A percentile compares a stretch with the other conserved stretches of the same genome.
phyloP scores from a whole-genome alignment of 2,797 vertebrate species.

The Alosa sapidissima region DNA sequence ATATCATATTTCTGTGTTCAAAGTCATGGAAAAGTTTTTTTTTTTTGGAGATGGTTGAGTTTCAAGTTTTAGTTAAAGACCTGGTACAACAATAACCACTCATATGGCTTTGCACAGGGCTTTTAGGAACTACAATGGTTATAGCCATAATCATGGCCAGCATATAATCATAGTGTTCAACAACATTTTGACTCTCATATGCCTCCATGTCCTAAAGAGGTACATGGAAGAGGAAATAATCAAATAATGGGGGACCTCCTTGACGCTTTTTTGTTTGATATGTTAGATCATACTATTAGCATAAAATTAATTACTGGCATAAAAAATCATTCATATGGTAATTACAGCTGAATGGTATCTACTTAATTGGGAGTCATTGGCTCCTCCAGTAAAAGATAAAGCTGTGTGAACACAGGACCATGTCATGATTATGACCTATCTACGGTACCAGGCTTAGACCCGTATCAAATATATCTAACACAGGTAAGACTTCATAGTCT shows the following conservation, averaged over 20 bases:
- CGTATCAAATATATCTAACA: too few relatives aligned
- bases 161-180: too few relatives aligned
- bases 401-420: too few relatives aligned
- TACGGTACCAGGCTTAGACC: too few relatives aligned
- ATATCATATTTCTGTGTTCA: too few relatives aligned
- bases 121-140: neutral
- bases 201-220: neutral
- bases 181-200: neutral
- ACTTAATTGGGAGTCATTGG: neutral
- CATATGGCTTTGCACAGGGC: neutral
- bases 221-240: neutral
- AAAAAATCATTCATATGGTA: neutral
- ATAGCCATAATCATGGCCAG: too few relatives aligned
- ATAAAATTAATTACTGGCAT: slow-evolving; percentile 8
- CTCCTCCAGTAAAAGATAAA: neutral
- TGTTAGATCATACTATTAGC: slow-evolving; percentile 21
- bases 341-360: neutral
- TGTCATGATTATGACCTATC: too few relatives aligned
- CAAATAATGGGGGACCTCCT: neutral
- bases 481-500: too few relatives aligned
- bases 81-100: neutral
- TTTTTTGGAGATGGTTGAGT: too few relatives aligned
- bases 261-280: neutral
- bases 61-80: neutral
- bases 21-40: too few relatives aligned